Conservation (phyloP, 2,797 vertebrate genomes). For the Anniella stebbinsi region DNA sequence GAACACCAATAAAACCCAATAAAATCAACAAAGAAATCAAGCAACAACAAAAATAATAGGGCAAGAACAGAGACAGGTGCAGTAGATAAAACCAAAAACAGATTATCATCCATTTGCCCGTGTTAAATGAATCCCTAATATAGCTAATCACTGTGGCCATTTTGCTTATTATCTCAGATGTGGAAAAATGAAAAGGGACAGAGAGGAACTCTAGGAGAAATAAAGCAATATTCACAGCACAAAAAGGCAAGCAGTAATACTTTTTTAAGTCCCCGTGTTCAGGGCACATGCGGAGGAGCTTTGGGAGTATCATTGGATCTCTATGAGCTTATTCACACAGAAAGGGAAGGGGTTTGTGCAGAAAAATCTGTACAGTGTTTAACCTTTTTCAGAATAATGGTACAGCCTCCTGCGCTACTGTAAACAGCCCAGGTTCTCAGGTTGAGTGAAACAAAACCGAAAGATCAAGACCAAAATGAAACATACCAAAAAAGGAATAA, state of each 20-base stretch:
- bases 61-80: not conserved
- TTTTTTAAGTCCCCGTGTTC: not conserved
- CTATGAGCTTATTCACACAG: not conserved
- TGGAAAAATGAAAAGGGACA: slow-evolving; percentile 48
- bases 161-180: slow-evolving; percentile 59
- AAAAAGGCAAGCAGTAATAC: not conserved
- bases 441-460: not conserved
- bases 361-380: not conserved
- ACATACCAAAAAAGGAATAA: not conserved
- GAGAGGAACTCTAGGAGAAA: slow-evolving; percentile 8
- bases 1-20: not conserved
- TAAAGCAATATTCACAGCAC: not conserved
- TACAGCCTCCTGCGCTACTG: not conserved
- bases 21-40: not conserved
- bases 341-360: not conserved
- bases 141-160: slow-evolving; percentile 56
- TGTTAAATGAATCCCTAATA: slow-evolving; percentile 51
- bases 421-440: not conserved
- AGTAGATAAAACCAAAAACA: not conserved
- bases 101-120: not conserved
- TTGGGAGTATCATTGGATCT: not conserved
- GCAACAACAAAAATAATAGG: not conserved
- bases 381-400: not conserved
- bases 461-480: not conserved
- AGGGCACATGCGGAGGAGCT: not conserved